A percentile compares a stretch with the other conserved stretches of the same genome.
Evolutionary conservation across 2,888 invertebrate species (phyloP).

Genomic region (Ennomos erosarius): DNA sequence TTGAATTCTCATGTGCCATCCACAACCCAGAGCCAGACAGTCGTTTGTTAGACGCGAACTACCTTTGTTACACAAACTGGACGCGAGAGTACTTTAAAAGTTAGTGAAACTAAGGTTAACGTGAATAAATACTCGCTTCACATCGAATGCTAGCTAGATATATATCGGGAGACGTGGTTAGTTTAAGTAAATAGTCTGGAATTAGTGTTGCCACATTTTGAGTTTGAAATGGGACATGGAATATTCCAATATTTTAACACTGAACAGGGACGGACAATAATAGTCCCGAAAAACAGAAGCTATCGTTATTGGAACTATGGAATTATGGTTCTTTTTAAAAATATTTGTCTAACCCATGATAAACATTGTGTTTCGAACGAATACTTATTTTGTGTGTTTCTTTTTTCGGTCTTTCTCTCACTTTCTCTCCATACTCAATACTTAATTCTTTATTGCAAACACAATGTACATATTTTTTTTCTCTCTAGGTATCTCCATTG

Average conservation of each 20-base stretch:
- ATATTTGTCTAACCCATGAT: too few species aligned
- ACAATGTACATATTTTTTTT: too few species aligned
- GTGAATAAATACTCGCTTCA: slow-evolving; percentile 57
- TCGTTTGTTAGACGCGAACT: slow-evolving; percentile 59
- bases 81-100: slow-evolving; percentile 59
- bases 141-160: slow-evolving; percentile 51
- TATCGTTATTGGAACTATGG: too few species aligned
- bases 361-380: too few species aligned
- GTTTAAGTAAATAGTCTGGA: slow-evolving; percentile 42
- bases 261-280: too few species aligned
- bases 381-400: too few species aligned
- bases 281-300: too few species aligned
- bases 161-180: slow-evolving; percentile 51
- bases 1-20: not conserved
- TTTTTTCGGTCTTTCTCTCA: too few species aligned
- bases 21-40: slow-evolving; percentile 38
- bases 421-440: too few species aligned
- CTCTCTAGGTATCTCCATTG: too few species aligned
- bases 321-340: too few species aligned
- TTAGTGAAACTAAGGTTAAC: slow-evolving; percentile 52
- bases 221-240: slow-evolving; percentile 5
- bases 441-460: too few species aligned
- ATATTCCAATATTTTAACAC: not conserved
- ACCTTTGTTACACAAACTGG: slow-evolving; percentile 62
- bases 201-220: slow-evolving; percentile 36